These are phyloP conservation scores for Stylophora pistillata DNA, from an alignment of 64 coral and sea anemone genomes.

Conservation along the genomic window DNA sequence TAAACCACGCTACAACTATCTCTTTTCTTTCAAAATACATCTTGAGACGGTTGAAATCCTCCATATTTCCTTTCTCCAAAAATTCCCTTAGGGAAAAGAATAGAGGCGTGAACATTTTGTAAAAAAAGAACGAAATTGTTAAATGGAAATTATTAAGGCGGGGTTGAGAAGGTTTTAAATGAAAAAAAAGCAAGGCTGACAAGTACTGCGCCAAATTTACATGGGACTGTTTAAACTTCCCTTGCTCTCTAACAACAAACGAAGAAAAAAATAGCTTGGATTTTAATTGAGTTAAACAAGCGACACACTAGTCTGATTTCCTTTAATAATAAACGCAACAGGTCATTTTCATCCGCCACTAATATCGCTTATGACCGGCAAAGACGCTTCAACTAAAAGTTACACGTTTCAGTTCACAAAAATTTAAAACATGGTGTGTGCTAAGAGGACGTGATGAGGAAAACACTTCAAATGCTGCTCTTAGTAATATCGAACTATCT, in stretches of 20 bases:
- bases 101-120: neutral
- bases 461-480: neutral
- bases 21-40: slow-evolving; percentile 97
- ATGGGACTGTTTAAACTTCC: too few species aligned
- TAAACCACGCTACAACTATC: slow-evolving; percentile 98
- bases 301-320: too few species aligned
- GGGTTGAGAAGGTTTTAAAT: too few species aligned
- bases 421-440: neutral
- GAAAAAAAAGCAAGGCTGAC: too few species aligned
- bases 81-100: slow-evolving; percentile 71
- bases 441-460: slow-evolving; percentile 30
- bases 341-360: too few species aligned
- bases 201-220: too few species aligned
- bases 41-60: slow-evolving; percentile 84
- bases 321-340: too few species aligned
- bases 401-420: neutral
- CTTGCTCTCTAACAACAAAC: too few species aligned
- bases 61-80: slow-evolving; percentile 88
- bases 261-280: too few species aligned
- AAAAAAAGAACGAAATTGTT: neutral
- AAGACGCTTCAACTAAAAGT: neutral
- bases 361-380: neutral
- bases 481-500: slow-evolving; percentile 14
- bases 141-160: too few species aligned
- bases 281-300: too few species aligned